These are phyloP conservation scores for Spialia ferax DNA, from an alignment of 2,888 invertebrate genomes.

Conservation along the genomic window DNA sequence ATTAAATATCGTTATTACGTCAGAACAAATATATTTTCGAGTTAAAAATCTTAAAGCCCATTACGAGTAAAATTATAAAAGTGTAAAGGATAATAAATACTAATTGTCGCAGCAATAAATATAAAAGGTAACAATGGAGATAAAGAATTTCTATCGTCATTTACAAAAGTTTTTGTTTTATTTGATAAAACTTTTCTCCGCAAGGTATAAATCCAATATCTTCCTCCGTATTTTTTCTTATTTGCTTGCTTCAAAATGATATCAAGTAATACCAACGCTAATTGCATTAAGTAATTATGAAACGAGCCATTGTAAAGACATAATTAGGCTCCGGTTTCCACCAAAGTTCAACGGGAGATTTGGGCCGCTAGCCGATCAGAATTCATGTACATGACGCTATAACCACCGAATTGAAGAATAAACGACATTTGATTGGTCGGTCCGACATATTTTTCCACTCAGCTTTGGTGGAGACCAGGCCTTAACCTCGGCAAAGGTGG, in stretches of 20 bases:
- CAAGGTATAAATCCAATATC: neutral
- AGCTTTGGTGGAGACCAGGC: no score
- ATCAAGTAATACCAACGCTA: conserved; percentile 5
- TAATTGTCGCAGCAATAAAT: neutral
- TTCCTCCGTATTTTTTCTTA: neutral
- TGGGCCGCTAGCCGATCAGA: no score
- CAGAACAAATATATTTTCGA: no score
- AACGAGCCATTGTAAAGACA: conserved; percentile 3
- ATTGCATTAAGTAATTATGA: conserved; percentile 14
- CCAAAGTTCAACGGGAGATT: no score
- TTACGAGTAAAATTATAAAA: no score
- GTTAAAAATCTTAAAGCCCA: no score
- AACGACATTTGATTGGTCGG: no score
- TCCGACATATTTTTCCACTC: no score
- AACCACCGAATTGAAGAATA: no score
- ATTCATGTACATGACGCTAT: no score
- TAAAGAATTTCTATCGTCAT: neutral
- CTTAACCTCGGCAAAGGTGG: conserved; percentile 21
- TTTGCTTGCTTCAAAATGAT: neutral
- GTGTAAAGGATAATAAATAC: neutral
- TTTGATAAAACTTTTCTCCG: neutral
- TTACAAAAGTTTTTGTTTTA: neutral
- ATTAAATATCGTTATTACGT: no score
- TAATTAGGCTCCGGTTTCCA: no score
- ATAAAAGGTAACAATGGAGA: neutral